Percentiles rank a stretch among this genome's conserved stretches.
phyloP scores from a whole-genome alignment of 2,888 invertebrate genomes.

The Strigamia crassipes region DNA sequence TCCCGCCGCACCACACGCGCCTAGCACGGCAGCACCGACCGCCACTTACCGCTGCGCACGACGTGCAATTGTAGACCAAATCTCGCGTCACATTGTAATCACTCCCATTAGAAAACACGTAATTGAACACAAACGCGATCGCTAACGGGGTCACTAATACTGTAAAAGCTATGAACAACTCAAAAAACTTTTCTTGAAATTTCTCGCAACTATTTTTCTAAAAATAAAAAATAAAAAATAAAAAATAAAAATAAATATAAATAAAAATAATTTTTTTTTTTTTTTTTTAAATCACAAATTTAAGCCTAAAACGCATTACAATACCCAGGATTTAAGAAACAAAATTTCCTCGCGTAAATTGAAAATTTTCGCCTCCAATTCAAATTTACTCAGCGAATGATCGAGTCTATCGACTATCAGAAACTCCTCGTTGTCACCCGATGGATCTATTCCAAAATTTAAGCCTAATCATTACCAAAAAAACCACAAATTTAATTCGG shows the following conservation, averaged over 20 bases:
- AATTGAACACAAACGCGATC: slow-evolving; percentile 31
- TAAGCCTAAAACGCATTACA: too few relatives aligned
- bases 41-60: neutral
- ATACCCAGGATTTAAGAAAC: neutral
- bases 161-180: slow-evolving; percentile 43
- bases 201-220: slow-evolving; percentile 12
- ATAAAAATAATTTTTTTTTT: too few relatives aligned
- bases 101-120: neutral
- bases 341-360: neutral
- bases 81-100: neutral
- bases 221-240: neutral
- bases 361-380: neutral
- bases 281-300: too few relatives aligned
- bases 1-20: too few relatives aligned
- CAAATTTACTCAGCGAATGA: neutral
- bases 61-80: neutral
- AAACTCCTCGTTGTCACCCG: neutral
- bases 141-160: slow-evolving; percentile 33
- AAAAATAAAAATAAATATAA: neutral
- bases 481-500: too few relatives aligned
- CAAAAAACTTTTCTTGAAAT: slow-evolving; percentile 44
- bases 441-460: neutral
- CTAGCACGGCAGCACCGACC: too few relatives aligned
- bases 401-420: neutral
- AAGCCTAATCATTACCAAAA: too few relatives aligned